A percentile compares a stretch with the other conserved stretches of the same genome.
phyloP scores from a whole-genome alignment of 2,113 vertebrate species.

The Oxyruncus cristatus region DNA sequence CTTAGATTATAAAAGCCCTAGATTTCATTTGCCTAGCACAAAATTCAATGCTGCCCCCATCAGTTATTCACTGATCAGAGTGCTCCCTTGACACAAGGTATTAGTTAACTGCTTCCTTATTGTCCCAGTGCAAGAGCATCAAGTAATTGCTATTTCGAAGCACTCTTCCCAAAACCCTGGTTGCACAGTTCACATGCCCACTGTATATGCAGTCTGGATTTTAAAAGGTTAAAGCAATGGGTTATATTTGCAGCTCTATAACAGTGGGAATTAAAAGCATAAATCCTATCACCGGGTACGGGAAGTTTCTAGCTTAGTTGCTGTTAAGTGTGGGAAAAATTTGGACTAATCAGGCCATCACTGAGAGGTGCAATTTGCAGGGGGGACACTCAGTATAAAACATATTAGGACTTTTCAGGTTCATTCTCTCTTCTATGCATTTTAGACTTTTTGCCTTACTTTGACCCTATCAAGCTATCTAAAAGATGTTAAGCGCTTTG shows the following conservation, averaged over 20 bases:
- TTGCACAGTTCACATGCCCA: not conserved
- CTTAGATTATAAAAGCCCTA: not conserved
- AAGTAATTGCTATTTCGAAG: not conserved
- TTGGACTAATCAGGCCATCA: conserved; percentile 33
- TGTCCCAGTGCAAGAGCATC: not conserved
- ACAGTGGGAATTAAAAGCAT: conserved; percentile 13
- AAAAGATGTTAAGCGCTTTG: conserved; percentile 40
- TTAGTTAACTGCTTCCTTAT: not conserved
- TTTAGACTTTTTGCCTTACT: conserved; percentile 29
- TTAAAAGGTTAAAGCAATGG: not conserved
- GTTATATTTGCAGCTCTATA: not conserved
- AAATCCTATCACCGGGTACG: not conserved
- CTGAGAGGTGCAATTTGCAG: not conserved
- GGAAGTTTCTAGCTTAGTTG: not conserved
- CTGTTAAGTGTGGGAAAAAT: not conserved
- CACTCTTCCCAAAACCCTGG: not conserved
- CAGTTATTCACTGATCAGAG: not conserved
- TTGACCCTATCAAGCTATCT: conserved; percentile 47
- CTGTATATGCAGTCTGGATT: not conserved
- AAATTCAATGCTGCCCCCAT: not conserved
- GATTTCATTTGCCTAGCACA: not conserved
- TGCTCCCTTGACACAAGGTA: not conserved
- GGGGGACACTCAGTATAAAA: not conserved
- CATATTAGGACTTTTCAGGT: not conserved
- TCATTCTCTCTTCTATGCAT: not conserved